Evolutionary conservation across 2,888 invertebrate genomes (phyloP).

Genomic region (Lottia scabra): DNA sequence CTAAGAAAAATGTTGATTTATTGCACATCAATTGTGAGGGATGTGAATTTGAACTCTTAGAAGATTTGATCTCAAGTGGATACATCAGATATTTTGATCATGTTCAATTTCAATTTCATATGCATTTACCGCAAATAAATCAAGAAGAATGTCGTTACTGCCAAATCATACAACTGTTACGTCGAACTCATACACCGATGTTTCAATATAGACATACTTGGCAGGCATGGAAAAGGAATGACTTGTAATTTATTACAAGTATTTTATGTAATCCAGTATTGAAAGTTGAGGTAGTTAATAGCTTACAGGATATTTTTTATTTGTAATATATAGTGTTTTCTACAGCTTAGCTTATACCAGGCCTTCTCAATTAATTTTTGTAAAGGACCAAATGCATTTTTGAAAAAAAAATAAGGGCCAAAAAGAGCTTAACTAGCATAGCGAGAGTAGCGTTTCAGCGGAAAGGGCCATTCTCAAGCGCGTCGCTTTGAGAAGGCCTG

Average conservation of each 20-base stretch:
- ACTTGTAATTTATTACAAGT: background rate
- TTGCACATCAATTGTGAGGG: constrained; percentile 19
- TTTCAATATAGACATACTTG: constrained; percentile 15
- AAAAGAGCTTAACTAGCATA: too few species aligned
- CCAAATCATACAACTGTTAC: constrained; percentile 11
- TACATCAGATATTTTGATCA: constrained; percentile 8
- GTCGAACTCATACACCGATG: constrained; percentile 14
- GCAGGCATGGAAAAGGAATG: constrained; percentile 15
- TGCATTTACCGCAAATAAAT: constrained; percentile 17
- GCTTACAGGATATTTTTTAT: too few species aligned
- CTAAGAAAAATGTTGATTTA: constrained; percentile 12
- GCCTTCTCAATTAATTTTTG: too few species aligned
- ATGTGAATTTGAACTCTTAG: constrained; percentile 18
- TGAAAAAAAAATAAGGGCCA: too few species aligned
- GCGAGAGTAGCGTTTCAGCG: too few species aligned
- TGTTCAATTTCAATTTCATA: constrained; percentile 19
- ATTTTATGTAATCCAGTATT: too few species aligned
- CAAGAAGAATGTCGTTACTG: constrained; percentile 20
- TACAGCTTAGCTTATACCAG: too few species aligned
- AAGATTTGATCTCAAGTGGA: constrained; percentile 1
- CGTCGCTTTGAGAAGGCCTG: too few species aligned
- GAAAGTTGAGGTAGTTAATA: too few species aligned
- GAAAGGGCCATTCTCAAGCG: too few species aligned
- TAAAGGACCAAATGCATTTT: too few species aligned
- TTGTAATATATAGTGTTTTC: too few species aligned